phyloP scores from a whole-genome alignment of 2,888 invertebrate genomes.

The Chrysopilus asiliformis region DNA sequence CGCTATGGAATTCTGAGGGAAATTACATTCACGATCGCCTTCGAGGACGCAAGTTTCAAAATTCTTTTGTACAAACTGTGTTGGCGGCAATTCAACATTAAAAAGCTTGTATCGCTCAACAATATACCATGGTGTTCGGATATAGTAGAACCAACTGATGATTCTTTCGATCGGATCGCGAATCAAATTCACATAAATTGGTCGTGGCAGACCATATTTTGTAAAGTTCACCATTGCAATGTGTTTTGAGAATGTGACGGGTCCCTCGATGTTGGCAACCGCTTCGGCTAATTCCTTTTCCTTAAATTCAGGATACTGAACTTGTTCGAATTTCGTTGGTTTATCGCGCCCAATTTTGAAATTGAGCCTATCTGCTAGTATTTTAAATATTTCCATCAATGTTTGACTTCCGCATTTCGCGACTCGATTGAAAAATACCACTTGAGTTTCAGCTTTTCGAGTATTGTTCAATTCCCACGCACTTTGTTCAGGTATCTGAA shows the following conservation, averaged over 20 bases:
- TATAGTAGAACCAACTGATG: slow-evolving; percentile 83
- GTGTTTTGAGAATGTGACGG: slow-evolving; percentile 75
- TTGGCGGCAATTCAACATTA: slow-evolving; percentile 42
- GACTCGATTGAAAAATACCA: slow-evolving; percentile 25
- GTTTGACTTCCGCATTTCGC: slow-evolving; percentile 13
- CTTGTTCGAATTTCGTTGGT: slow-evolving; percentile 43
- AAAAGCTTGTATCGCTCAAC: slow-evolving; percentile 51
- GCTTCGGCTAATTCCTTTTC: slow-evolving; percentile 58
- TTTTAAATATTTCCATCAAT: slow-evolving; percentile 18
- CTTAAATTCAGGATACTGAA: slow-evolving; percentile 50
- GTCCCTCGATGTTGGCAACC: slow-evolving; percentile 57
- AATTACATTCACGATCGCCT: slow-evolving; percentile 65
- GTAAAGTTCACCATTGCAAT: slow-evolving; percentile 82
- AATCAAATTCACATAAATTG: slow-evolving; percentile 80
- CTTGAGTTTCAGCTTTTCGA: slow-evolving; percentile 17
- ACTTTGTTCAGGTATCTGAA: background rate
- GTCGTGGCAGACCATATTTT: slow-evolving; percentile 59
- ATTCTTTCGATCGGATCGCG: slow-evolving; percentile 81
- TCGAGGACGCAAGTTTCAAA: slow-evolving; percentile 73
- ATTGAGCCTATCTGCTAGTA: slow-evolving; percentile 17
- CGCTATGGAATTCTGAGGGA: slow-evolving; percentile 61
- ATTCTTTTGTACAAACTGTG: slow-evolving; percentile 67
- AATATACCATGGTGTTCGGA: slow-evolving; percentile 79
- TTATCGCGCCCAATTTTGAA: slow-evolving; percentile 36
- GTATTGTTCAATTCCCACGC: slow-evolving; percentile 19